Evolutionary conservation across 2,888 invertebrate species (phyloP).

Genomic region (Himalopsyche kuldschensis): DNA sequence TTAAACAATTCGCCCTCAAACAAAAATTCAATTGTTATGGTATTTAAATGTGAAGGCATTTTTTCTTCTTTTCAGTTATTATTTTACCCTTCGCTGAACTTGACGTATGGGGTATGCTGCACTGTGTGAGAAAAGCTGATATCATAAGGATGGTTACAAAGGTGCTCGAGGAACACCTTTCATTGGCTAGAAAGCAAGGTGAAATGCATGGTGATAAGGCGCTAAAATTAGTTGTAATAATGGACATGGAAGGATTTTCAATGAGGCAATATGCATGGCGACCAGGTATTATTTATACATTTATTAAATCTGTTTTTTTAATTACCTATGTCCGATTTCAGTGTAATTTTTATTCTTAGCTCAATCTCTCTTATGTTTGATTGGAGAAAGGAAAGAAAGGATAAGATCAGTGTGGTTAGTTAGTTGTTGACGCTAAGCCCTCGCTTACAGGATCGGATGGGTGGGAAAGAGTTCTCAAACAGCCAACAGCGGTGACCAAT

Average conservation of each 20-base stretch:
- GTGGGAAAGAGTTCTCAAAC: too few species aligned
- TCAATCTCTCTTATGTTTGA: too few species aligned
- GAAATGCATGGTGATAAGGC: slow-evolving; percentile 64
- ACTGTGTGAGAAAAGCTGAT: slow-evolving; percentile 71
- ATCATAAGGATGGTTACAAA: slow-evolving; percentile 71
- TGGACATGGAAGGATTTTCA: slow-evolving; percentile 79
- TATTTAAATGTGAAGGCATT: background rate
- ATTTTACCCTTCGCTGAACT: slow-evolving; percentile 79
- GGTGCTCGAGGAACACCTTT: slow-evolving; percentile 67
- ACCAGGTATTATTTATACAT: slow-evolving; percentile 64
- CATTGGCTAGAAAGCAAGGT: slow-evolving; percentile 63
- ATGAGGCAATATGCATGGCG: slow-evolving; percentile 83
- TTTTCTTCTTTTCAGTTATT: slow-evolving; percentile 60
- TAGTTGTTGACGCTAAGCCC: too few species aligned
- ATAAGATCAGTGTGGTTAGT: too few species aligned
- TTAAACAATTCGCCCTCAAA: too few species aligned
- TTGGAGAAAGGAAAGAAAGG: too few species aligned
- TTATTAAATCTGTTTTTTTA: background rate
- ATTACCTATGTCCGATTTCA: too few species aligned
- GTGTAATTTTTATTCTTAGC: too few species aligned
- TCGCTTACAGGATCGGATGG: too few species aligned
- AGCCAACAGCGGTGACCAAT: too few species aligned
- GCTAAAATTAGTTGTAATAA: slow-evolving; percentile 68
- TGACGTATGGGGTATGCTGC: slow-evolving; percentile 80
- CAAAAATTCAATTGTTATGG: background rate